Evolutionary conservation across 92 coral and sea anemone genomes (phyloP).

Genomic region (Muricea muricata): DNA sequence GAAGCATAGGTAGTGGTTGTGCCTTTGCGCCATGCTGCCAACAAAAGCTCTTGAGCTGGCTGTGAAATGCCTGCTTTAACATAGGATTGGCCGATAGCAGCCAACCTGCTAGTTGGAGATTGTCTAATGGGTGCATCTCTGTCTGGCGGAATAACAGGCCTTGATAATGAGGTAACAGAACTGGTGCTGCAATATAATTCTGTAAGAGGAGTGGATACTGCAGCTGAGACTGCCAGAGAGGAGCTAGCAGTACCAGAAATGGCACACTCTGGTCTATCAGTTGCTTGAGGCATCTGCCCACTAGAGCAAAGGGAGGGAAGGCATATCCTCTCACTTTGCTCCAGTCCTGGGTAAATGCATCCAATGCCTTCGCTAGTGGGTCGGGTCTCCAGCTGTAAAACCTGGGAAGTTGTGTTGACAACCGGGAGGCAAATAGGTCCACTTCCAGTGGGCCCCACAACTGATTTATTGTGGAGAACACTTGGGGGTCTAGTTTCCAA

Average conservation of each 20-base stretch:
- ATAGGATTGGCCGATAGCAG: slow-evolving; percentile 3
- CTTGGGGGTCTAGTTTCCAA: too few species aligned
- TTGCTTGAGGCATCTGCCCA: slow-evolving; percentile 58
- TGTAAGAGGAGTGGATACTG: slow-evolving; percentile 51
- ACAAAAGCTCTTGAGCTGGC: slow-evolving; percentile 13
- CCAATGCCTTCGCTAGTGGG: slow-evolving; percentile 52
- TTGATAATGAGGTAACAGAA: slow-evolving; percentile 26
- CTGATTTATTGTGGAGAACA: slow-evolving; percentile 21
- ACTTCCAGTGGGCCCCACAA: slow-evolving; percentile 48
- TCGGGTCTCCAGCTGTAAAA: too few species aligned
- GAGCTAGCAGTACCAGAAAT: slow-evolving; percentile 52
- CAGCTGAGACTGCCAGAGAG: slow-evolving; percentile 3
- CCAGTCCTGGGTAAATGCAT: slow-evolving; percentile 65
- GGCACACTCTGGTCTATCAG: slow-evolving; percentile 43
- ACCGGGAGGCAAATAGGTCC: slow-evolving; percentile 48
- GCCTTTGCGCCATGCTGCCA: slow-evolving; percentile 63
- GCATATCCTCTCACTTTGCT: slow-evolving; percentile 57
- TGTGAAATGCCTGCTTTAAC: background rate
- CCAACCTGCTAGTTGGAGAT: slow-evolving; percentile 70
- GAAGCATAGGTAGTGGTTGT: slow-evolving; percentile 31
- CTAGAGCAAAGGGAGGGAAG: too few species aligned
- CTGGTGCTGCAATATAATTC: slow-evolving; percentile 40
- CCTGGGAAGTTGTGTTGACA: slow-evolving; percentile 51
- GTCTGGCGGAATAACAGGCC: background rate
- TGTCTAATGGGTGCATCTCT: slow-evolving; percentile 31